Base-by-base conservation (phyloP, 2,888 invertebrate species). In the Brachycybe producta region DNA sequence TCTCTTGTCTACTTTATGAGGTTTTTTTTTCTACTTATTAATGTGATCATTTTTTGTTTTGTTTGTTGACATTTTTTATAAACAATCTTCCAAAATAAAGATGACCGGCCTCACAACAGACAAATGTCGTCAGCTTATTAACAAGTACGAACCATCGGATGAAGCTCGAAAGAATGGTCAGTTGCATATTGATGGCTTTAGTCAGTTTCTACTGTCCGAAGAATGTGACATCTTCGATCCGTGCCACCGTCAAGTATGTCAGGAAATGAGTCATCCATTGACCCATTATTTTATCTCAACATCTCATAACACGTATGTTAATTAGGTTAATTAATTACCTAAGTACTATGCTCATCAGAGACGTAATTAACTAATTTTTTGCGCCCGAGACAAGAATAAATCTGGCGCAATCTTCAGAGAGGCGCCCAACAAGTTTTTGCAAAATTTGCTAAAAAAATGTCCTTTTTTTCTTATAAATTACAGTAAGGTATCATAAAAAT, bases 101-200 rank as follows among this genome's bases (percentile, higher is more conserved):
- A 69, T 73, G 67, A 62, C 68, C 32, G 66, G 70, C 46, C 67
- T 74, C 21, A 70, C 71, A 2, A 65, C 67, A 52, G 73, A 73
- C 48, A 66, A 69, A 55, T 75, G 75, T 59, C 61, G 69, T 54
- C 67, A 69, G 48, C 64, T 76, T 34, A 73, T 76, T 51, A 64
- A 71, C 41, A 66, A 66, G 55, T 73, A 67, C 60, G 76, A 76
- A 59, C 74, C 75, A 13, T 71, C 72, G 3, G 65, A 67, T 35
- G 73, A 74, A 57, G 75, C 73, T 3, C 63, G 67, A 43, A 63
- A 63, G 53, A 68, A 69, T 58, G 67, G 69, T 7, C 68, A 71
- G 54, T 65, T 76, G 56, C 71, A 74, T 21, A 72, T 75, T 49
- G 75, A 75, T 61, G 75, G 69, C 4, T 70, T 70, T 60, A 67